Percentiles rank a stretch among this genome's conserved stretches.
These are phyloP conservation scores for Beroe forskalii DNA, from an alignment of 37 sponge, comb jelly and placozoan genomes.

Conservation along the genomic window DNA sequence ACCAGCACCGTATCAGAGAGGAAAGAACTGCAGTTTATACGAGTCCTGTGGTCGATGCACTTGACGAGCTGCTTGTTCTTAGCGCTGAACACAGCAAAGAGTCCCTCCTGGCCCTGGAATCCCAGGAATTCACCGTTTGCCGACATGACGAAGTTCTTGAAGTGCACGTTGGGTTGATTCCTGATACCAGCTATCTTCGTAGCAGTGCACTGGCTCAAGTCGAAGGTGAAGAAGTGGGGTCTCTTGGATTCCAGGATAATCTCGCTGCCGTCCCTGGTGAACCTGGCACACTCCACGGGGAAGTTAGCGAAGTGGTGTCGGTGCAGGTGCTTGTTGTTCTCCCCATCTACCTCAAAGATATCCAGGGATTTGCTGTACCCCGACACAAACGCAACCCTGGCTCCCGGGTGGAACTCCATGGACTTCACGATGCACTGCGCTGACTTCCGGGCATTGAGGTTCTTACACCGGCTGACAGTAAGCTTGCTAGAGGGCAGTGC, in stretches of 20 bases:
- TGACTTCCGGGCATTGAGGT: constrained; percentile 24
- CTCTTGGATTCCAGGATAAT: constrained; percentile 48
- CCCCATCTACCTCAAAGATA: constrained; percentile 55
- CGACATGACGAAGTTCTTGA: constrained; percentile 45
- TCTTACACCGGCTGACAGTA: constrained; percentile 50
- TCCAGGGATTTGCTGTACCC: constrained; percentile 48
- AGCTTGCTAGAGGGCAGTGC: constrained; percentile 24
- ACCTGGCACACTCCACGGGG: constrained; percentile 43
- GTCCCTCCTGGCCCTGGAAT: constrained; percentile 46
- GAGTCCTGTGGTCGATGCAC: constrained; percentile 14
- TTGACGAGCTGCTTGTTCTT: constrained; percentile 48
- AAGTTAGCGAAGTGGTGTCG: constrained; percentile 53
- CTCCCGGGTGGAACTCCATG: constrained; percentile 38
- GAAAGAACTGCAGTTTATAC: constrained; percentile 53
- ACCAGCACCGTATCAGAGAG: neutral
- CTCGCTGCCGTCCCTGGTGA: neutral
- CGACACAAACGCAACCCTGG: constrained; percentile 8
- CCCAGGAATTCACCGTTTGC: neutral
- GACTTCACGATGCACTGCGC: constrained; percentile 46
- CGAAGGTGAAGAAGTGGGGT: constrained; percentile 56
- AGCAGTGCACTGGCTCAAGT: constrained; percentile 40
- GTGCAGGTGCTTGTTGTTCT: constrained; percentile 60
- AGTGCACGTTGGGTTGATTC: constrained; percentile 22
- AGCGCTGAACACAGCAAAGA: constrained; percentile 60
- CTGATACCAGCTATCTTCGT: constrained; percentile 57